These are phyloP conservation scores for Chloroclystis v-ata DNA, from an alignment of 2,888 invertebrate species.

Conservation along the genomic window DNA sequence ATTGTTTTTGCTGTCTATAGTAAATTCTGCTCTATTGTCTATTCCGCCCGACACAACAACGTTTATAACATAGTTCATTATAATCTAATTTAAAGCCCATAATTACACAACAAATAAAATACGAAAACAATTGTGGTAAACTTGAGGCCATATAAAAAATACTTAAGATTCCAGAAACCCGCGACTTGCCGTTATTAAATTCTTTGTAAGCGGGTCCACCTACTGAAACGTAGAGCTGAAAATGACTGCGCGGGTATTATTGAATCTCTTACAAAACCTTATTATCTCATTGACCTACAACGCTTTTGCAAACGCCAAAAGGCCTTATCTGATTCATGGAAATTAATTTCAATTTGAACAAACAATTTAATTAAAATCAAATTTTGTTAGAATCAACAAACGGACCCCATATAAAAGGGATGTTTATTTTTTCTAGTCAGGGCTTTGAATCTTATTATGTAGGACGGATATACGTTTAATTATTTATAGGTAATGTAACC, in stretches of 20 bases:
- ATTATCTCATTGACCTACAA: constrained; percentile 17
- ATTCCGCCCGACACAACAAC: too few species aligned
- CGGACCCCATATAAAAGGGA: too few species aligned
- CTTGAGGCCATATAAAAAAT: constrained; percentile 35
- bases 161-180: constrained; percentile 32
- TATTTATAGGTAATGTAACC: too few species aligned
- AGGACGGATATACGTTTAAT: too few species aligned
- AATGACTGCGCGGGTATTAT: constrained; percentile 1
- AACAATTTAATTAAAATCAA: neutral
- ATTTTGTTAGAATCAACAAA: too few species aligned
- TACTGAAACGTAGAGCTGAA: constrained; percentile 14
- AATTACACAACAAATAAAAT: too few species aligned
- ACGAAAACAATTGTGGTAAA: constrained; percentile 34
- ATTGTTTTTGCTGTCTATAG: too few species aligned
- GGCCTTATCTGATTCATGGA: neutral
- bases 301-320: constrained; percentile 5
- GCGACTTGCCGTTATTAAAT: constrained; percentile 42
- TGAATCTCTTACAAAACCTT: constrained; percentile 7
- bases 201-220: constrained; percentile 34
- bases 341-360: neutral
- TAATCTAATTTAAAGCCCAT: too few species aligned
- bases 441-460: too few species aligned
- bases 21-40: too few species aligned
- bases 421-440: too few species aligned
- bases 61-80: too few species aligned